Base-by-base conservation (phyloP, 37 sponge, comb jelly and placozoan genomes). In the Chondrilla cf. caribensis region DNA sequence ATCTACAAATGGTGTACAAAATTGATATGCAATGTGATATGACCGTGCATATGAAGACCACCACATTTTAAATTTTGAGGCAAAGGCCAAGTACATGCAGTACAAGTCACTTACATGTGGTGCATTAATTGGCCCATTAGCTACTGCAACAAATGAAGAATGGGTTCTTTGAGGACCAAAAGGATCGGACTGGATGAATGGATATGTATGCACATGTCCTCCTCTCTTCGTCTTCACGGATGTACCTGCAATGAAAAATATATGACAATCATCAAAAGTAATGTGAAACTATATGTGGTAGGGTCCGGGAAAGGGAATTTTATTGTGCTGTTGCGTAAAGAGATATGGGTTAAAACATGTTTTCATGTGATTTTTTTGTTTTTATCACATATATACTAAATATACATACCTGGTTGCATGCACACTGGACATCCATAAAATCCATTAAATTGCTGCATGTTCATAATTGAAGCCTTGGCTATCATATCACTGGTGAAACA, bases 401-500 rank as follows among this genome's bases (percentile, higher is more conserved):
- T 38, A 28, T n/a, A 19, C 54, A 38, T 77, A 14, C 78, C 78
- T 43, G 29, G 43, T 77, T 77, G 78, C 3, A 44, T 6, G 28
- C 78, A 77, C 21, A 38, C 29, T 2, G 25, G 26, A 77, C 78
- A 77, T 5, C 54, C 78, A 77, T 77, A 77, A 41, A 18, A 77
- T 4, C 24, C 78, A 77, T 77, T 41, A 41, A 77, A 77, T 41
- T 77, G 78, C 3, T 26, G 19, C 60, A 58, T 58, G 22, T 77
- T 77, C 26, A 44, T 26, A 3, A 40, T 24, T n/a, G 54, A 18
- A 42, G 78, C 78, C 29, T 44, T 77, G 19, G 78, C 78, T 21
- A 39, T n/a, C 78, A 77, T 38, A 42, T 77, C 78, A 77, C 47
- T 42, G 31, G 78, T 77, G 7, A 44, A 35, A 77, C 40, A 40